A percentile compares a stretch with the other conserved stretches of the same genome.
Evolutionary conservation across 2,888 invertebrate species (phyloP).

Genomic region (Thyatira batis): DNA sequence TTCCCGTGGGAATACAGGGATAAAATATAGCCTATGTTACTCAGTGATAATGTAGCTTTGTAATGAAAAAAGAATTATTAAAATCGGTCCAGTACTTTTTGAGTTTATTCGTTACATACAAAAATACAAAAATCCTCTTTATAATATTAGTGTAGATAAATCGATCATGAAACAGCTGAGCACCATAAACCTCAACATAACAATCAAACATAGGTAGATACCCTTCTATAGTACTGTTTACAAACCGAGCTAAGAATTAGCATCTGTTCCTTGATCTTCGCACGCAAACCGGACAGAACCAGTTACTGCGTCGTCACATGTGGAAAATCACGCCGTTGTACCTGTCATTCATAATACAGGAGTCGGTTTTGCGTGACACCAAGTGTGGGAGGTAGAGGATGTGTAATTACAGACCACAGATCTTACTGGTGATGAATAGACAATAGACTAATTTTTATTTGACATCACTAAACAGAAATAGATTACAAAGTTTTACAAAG

Average conservation of each 20-base stretch:
- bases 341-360: constrained; percentile 1
- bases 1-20: too few relatives aligned
- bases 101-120: too few relatives aligned
- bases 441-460: too few relatives aligned
- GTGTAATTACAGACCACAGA: not conserved
- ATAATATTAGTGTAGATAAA: too few relatives aligned
- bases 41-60: too few relatives aligned
- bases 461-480: too few relatives aligned
- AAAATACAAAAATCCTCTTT: too few relatives aligned
- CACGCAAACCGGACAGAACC: constrained; percentile 13
- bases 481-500: too few relatives aligned
- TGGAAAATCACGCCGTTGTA: constrained; percentile 16
- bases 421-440: not conserved
- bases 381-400: not conserved
- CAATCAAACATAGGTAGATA: not conserved
- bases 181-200: not conserved
- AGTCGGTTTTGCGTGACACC: not conserved
- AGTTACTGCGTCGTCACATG: constrained; percentile 15
- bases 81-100: too few relatives aligned
- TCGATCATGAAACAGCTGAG: not conserved
- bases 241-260: not conserved
- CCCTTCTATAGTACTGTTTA: not conserved
- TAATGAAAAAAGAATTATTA: too few relatives aligned
- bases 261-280: constrained; percentile 25
- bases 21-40: too few relatives aligned